phyloP scores from a whole-genome alignment of 2,888 invertebrate species.

The Odiellus spinosus region DNA sequence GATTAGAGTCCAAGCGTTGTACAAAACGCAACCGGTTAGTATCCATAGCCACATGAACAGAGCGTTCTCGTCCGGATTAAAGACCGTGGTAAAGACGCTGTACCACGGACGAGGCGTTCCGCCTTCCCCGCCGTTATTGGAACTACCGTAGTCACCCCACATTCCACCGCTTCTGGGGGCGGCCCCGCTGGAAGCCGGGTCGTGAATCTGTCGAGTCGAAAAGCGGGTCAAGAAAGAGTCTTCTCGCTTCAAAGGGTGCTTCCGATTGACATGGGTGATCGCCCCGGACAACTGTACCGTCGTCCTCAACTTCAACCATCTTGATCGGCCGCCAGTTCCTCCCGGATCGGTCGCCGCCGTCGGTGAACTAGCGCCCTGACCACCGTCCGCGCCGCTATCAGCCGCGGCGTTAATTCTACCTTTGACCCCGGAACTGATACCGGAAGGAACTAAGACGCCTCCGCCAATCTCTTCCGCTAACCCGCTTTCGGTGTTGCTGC shows the following conservation, averaged over 20 bases:
- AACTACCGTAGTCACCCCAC: slow-evolving; percentile 15
- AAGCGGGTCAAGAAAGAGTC: slow-evolving; percentile 86
- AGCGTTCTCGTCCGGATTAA: slow-evolving; percentile 88
- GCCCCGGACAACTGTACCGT: slow-evolving; percentile 84
- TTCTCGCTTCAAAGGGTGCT: slow-evolving; percentile 73
- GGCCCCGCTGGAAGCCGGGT: slow-evolving; percentile 46
- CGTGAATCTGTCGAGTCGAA: slow-evolving; percentile 77
- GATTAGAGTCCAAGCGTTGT: slow-evolving; percentile 89
- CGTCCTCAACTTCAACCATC: slow-evolving; percentile 90
- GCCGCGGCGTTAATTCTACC: background rate
- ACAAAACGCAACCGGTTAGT: slow-evolving; percentile 72
- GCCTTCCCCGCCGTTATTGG: slow-evolving; percentile 3
- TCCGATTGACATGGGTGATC: slow-evolving; percentile 47
- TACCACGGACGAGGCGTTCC: background rate
- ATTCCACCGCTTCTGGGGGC: no score
- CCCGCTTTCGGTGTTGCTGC: background rate
- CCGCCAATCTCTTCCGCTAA: background rate
- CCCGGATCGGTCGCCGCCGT: background rate
- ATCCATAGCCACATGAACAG: slow-evolving; percentile 90
- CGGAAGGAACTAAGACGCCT: background rate
- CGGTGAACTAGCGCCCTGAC: background rate
- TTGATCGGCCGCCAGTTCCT: slow-evolving; percentile 9
- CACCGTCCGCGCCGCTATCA: background rate
- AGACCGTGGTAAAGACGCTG: slow-evolving; percentile 37
- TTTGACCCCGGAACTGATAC: background rate